Evolutionary conservation across 2,113 vertebrate species (phyloP).

Genomic region (Mirza zaza): DNA sequence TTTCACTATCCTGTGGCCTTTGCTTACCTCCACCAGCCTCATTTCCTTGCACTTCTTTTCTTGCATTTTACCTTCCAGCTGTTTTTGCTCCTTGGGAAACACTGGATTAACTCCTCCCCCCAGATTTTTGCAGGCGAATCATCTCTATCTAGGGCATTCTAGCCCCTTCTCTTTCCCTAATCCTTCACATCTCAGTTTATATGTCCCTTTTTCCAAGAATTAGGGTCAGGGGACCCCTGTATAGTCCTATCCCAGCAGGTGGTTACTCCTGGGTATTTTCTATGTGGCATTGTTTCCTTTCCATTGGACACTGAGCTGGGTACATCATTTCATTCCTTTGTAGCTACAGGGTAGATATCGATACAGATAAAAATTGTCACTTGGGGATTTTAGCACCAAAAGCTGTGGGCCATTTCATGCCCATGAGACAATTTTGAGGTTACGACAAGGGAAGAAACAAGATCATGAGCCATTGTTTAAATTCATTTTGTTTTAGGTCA

Average conservation of each 20-base stretch:
- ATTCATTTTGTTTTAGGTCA: not conserved
- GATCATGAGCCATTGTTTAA: not conserved
- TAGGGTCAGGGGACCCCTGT: not conserved
- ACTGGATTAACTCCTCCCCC: not conserved
- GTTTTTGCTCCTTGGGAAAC: not conserved
- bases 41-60: not conserved
- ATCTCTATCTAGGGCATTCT: not conserved
- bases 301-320: not conserved
- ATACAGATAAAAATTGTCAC: not conserved
- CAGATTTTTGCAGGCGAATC: not conserved
- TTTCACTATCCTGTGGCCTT: not conserved
- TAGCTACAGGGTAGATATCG: not conserved
- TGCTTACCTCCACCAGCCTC: not conserved
- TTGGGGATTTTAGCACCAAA: not conserved
- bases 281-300: not conserved
- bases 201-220: not conserved
- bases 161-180: not conserved
- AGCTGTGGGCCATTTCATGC: not conserved
- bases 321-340: not conserved
- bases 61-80: not conserved
- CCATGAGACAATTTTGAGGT: slow-evolving; percentile 13
- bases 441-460: slow-evolving; percentile 3
- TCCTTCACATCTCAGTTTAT: not conserved
- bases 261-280: not conserved
- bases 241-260: not conserved